Conservation (phyloP, 1,140 invertebrate species). For the Scaptomyza hsui region DNA sequence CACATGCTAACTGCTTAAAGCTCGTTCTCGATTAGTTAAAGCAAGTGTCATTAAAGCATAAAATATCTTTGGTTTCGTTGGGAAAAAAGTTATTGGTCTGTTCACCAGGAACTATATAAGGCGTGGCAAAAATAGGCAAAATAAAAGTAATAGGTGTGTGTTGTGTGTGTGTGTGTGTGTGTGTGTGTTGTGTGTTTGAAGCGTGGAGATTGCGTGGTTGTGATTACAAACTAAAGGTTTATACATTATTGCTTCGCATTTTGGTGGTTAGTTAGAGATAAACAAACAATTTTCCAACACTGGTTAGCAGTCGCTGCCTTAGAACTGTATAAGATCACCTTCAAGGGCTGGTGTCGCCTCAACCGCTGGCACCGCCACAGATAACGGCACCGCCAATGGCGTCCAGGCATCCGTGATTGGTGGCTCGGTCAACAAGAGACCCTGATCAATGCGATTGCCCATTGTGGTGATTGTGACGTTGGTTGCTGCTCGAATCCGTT, state of each 20-base stretch:
- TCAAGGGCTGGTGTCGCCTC: slow-evolving; percentile 75
- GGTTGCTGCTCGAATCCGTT: slow-evolving; percentile 85
- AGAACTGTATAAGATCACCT: slow-evolving; percentile 85
- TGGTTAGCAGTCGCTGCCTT: slow-evolving; percentile 24
- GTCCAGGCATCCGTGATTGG: too few species aligned
- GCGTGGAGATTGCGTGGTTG: neutral
- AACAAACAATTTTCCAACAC: slow-evolving; percentile 29
- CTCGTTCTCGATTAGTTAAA: neutral
- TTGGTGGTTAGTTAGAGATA: slow-evolving; percentile 16
- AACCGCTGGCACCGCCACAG: slow-evolving; percentile 7
- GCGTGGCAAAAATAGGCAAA: neutral
- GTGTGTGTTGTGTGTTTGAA: slow-evolving; percentile 15
- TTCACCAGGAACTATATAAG: too few species aligned
- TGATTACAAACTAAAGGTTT: slow-evolving; percentile 30
- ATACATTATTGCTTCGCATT: slow-evolving; percentile 14
- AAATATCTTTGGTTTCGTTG: slow-evolving; percentile 14
- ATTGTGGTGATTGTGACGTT: slow-evolving; percentile 22
- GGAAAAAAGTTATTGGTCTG: too few species aligned
- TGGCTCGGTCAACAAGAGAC: slow-evolving; percentile 56
- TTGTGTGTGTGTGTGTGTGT: neutral
- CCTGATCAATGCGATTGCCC: slow-evolving; percentile 77
- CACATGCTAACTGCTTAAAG: neutral
- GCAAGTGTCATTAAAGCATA: slow-evolving; percentile 13
- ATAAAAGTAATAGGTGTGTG: neutral
- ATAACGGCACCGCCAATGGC: slow-evolving; percentile 4